phyloP scores from a whole-genome alignment of 2,888 invertebrate genomes.

The Chrysina gloriosa region DNA sequence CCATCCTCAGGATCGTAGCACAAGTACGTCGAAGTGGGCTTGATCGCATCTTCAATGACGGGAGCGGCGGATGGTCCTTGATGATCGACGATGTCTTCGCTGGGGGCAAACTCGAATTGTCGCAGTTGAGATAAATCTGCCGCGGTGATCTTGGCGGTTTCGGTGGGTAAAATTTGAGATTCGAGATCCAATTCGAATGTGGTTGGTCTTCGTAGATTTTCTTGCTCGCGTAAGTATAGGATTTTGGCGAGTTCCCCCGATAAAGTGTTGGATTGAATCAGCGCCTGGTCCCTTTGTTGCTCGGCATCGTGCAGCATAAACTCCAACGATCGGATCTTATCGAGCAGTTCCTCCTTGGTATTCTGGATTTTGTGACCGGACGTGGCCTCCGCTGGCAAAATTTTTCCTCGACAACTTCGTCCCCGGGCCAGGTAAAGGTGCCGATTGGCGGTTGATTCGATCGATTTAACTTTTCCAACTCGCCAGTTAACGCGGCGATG shows the following conservation, averaged over 20 bases:
- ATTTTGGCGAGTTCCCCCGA: constrained; percentile 60
- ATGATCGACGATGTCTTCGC: constrained; percentile 42
- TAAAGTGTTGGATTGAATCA: constrained; percentile 60
- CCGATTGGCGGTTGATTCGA: background rate
- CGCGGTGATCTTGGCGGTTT: constrained; percentile 35
- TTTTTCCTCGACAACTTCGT: constrained; percentile 16
- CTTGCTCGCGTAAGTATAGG: constrained; percentile 54
- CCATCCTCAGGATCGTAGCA: constrained; percentile 55
- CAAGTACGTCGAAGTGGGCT: constrained; percentile 57
- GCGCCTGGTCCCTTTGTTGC: constrained; percentile 61
- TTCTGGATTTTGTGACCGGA: constrained; percentile 46
- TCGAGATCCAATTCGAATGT: constrained; percentile 33
- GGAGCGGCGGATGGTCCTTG: constrained; percentile 44
- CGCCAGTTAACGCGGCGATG: background rate
- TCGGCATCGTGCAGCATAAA: constrained; percentile 63
- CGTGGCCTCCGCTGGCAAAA: constrained; percentile 4
- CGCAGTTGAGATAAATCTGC: constrained; percentile 44
- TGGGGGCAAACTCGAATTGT: constrained; percentile 48
- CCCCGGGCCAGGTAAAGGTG: constrained; percentile 37
- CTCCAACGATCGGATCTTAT: constrained; percentile 62
- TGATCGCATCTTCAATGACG: constrained; percentile 52
- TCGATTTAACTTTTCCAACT: background rate
- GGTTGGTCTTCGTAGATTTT: constrained; percentile 5
- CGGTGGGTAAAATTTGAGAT: constrained; percentile 42
- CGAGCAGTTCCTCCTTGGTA: constrained; percentile 57